phyloP scores from a whole-genome alignment of 2,797 vertebrate species.

The Glossophaga mutica region DNA sequence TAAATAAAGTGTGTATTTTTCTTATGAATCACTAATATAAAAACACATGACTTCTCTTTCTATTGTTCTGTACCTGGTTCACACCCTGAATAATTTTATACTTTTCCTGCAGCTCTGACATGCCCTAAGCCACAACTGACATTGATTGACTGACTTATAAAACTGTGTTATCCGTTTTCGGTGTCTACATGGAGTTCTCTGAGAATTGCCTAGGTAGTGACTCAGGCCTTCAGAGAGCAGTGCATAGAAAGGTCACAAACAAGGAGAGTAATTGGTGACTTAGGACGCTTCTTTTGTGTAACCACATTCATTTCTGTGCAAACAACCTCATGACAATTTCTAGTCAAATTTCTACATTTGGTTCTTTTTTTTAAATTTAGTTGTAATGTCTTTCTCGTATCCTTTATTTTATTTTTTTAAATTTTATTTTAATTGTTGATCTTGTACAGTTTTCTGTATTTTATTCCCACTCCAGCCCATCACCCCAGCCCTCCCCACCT shows the following conservation, averaged over 20 bases:
- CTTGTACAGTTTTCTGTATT: too few relatives aligned
- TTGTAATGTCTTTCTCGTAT: too few relatives aligned
- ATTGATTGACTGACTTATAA: constrained; percentile 41
- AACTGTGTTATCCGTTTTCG: constrained; percentile 19
- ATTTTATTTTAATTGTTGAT: too few relatives aligned
- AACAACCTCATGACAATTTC: not conserved
- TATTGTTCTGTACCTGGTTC: constrained; percentile 56
- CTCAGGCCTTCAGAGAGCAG: constrained; percentile 14
- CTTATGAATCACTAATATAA: constrained; percentile 61
- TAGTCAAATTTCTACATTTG: not conserved
- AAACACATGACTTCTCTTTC: constrained; percentile 48
- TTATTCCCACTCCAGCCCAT: too few relatives aligned
- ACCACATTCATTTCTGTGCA: not conserved
- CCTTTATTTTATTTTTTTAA: too few relatives aligned
- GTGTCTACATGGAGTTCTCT: not conserved
- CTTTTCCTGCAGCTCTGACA: constrained; percentile 26
- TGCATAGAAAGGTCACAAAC: constrained; percentile 16
- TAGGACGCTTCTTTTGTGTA: not conserved
- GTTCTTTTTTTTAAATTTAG: too few relatives aligned
- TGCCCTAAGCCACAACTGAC: constrained; percentile 41
- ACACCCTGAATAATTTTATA: constrained; percentile 33
- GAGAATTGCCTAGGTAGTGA: not conserved
- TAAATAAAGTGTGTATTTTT: constrained; percentile 54
- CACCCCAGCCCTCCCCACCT: too few relatives aligned
- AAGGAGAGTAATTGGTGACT: not conserved